Conservation (phyloP, 2,797 vertebrate genomes). For the Hafferia zeledoni region DNA sequence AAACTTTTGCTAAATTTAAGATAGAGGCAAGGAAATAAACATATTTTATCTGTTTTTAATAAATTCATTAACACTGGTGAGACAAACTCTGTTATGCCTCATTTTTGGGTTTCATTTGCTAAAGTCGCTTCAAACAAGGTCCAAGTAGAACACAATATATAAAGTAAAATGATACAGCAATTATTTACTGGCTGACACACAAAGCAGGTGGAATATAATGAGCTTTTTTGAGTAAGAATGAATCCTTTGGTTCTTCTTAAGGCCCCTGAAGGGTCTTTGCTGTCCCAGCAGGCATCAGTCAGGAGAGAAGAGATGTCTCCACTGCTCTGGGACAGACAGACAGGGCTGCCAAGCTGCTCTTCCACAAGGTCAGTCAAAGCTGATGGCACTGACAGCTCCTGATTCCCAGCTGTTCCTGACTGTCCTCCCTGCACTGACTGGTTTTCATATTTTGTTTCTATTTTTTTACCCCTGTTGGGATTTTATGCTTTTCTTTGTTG, state of each 20-base stretch:
- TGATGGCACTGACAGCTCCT: not conserved
- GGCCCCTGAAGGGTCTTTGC: not conserved
- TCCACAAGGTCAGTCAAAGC: not conserved
- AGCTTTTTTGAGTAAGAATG: not conserved
- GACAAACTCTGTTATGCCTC: not conserved
- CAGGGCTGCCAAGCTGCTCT: not conserved
- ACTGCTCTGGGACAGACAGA: rapidly evolving
- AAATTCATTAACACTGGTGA: not conserved
- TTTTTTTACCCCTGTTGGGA: rapidly evolving
- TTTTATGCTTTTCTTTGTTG: not conserved
- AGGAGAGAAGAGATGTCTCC: not conserved
- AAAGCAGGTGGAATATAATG: not conserved
- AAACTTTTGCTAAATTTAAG: constrained; percentile 77
- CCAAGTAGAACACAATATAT: not conserved
- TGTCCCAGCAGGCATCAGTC: not conserved
- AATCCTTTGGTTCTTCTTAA: not conserved
- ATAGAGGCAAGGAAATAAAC: not conserved
- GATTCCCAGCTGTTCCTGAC: not conserved
- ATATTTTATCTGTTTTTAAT: not conserved
- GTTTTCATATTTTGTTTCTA: not conserved
- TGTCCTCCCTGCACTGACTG: not conserved
- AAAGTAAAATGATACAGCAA: not conserved
- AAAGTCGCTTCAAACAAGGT: not conserved
- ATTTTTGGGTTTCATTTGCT: not conserved
- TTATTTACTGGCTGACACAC: not conserved